A percentile compares a stretch with the other conserved stretches of the same genome.
These are phyloP conservation scores for Tuta absoluta DNA, from an alignment of 2,888 invertebrate species.

Conservation along the genomic window DNA sequence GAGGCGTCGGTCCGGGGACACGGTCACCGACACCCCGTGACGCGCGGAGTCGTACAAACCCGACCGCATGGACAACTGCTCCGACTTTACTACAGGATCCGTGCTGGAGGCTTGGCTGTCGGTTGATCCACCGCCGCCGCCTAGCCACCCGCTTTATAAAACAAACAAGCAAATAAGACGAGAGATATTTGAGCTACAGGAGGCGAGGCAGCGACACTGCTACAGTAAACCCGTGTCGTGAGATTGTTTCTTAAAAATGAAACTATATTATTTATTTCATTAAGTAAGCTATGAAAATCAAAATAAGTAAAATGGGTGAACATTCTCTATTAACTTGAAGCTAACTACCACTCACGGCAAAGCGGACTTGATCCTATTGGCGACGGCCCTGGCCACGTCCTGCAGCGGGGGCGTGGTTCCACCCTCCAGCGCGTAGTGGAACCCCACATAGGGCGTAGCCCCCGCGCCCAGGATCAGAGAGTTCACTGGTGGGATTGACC, in stretches of 20 bases:
- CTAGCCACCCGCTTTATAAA: slow-evolving; percentile 69
- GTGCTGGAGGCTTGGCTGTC: slow-evolving; percentile 52
- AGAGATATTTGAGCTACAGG: too few species aligned
- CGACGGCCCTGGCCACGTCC: slow-evolving; percentile 96
- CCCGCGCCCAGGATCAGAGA: slow-evolving; percentile 90
- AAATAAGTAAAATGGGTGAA: too few species aligned
- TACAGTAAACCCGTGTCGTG: too few species aligned
- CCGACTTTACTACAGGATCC: slow-evolving; percentile 83
- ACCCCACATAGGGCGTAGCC: slow-evolving; percentile 91
- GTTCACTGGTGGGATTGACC: slow-evolving; percentile 88
- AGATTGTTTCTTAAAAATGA: too few species aligned
- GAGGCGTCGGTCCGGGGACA: slow-evolving; percentile 90
- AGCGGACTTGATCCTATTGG: slow-evolving; percentile 91
- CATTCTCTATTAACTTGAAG: not conserved
- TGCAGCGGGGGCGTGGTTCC: slow-evolving; percentile 88
- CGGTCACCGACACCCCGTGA: slow-evolving; percentile 84
- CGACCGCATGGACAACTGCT: slow-evolving; percentile 89
- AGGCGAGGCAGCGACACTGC: too few species aligned
- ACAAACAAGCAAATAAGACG: not conserved
- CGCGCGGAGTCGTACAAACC: slow-evolving; percentile 90
- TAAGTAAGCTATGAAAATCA: too few species aligned
- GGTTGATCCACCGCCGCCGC: slow-evolving; percentile 62
- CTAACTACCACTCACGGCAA: slow-evolving; percentile 83
- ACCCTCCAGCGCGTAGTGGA: slow-evolving; percentile 95
- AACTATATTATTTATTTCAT: too few species aligned